Evolutionary conservation across 2,888 invertebrate genomes (phyloP).

Genomic region (Drosophila neonasuta): DNA sequence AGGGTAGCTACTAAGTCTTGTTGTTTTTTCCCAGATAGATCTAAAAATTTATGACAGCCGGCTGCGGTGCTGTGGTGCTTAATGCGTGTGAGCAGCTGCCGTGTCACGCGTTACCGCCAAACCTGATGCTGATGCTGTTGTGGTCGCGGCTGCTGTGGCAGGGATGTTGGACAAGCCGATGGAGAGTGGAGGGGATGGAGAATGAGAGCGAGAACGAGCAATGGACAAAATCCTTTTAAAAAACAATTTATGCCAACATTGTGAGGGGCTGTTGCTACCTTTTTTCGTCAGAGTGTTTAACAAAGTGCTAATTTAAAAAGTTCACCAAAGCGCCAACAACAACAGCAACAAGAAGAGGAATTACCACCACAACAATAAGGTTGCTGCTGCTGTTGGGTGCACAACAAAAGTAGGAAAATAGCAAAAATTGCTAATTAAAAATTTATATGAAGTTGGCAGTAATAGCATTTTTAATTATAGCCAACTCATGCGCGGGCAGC

Average conservation of each 20-base stretch:
- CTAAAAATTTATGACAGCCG: conserved; percentile 71
- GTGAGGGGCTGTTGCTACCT: conserved; percentile 57
- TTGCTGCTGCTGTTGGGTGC: conserved; percentile 21
- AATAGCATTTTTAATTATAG: conserved; percentile 81
- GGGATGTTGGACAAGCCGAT: background rate
- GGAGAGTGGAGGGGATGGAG: background rate
- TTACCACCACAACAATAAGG: conserved; percentile 51
- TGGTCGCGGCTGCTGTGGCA: conserved; percentile 1
- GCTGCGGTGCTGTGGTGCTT: conserved; percentile 51
- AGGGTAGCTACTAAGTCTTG: conserved; percentile 38
- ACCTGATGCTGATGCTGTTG: conserved; percentile 11
- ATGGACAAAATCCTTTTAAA: conserved; percentile 76
- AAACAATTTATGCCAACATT: conserved; percentile 72
- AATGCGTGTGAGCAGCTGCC: conserved; percentile 75
- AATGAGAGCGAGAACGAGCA: background rate
- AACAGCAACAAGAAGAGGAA: conserved; percentile 35
- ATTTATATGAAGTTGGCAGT: conserved; percentile 81
- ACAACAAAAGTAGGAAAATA: conserved; percentile 79
- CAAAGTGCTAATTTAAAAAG: conserved; percentile 81
- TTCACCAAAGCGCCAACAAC: conserved; percentile 57
- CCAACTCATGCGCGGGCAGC: conserved; percentile 72
- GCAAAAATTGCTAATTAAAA: conserved; percentile 82
- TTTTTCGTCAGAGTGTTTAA: conserved; percentile 77
- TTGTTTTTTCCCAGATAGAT: conserved; percentile 26
- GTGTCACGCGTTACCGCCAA: conserved; percentile 58